Conservation (phyloP, 1,140 invertebrate genomes). For the Papilio polytes region DNA sequence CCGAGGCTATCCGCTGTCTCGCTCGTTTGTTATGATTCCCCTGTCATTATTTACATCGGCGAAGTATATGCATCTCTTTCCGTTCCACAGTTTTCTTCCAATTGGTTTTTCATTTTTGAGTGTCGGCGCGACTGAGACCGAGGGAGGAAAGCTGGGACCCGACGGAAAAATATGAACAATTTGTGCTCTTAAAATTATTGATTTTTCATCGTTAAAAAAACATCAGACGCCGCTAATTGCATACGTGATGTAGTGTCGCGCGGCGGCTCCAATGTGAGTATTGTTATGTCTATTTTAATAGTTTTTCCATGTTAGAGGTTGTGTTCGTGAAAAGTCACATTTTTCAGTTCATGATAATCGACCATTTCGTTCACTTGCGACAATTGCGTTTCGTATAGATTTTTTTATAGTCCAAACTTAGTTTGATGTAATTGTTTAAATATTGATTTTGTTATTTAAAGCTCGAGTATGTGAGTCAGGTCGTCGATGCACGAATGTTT, state of each 20-base stretch:
- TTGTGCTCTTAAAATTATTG: constrained; percentile 80
- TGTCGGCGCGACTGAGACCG: constrained; percentile 66
- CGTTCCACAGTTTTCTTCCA: constrained; percentile 67
- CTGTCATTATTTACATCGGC: constrained; percentile 76
- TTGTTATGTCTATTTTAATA: constrained; percentile 60
- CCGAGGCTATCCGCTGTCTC: constrained; percentile 58
- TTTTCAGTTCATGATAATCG: constrained; percentile 70
- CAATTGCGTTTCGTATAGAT: constrained; percentile 47
- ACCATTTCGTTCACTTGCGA: constrained; percentile 57
- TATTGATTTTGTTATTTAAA: constrained; percentile 74
- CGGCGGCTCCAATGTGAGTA: constrained; percentile 60
- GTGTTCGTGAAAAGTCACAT: constrained; percentile 71
- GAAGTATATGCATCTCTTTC: constrained; percentile 74
- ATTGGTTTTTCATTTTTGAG: constrained; percentile 78
- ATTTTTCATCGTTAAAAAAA: constrained; percentile 79
- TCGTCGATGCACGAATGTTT: constrained; percentile 61
- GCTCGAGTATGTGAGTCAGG: constrained; percentile 60
- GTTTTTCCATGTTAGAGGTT: constrained; percentile 62
- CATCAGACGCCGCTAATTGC: constrained; percentile 65
- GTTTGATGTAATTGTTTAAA: constrained; percentile 68
- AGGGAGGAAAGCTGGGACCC: constrained; percentile 62
- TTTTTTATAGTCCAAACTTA: constrained; percentile 52
- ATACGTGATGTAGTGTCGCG: constrained; percentile 63
- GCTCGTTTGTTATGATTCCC: constrained; percentile 75
- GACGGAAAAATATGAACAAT: constrained; percentile 81